Conservation (phyloP, 2,888 invertebrate species). For the Stenodema calcarata region DNA sequence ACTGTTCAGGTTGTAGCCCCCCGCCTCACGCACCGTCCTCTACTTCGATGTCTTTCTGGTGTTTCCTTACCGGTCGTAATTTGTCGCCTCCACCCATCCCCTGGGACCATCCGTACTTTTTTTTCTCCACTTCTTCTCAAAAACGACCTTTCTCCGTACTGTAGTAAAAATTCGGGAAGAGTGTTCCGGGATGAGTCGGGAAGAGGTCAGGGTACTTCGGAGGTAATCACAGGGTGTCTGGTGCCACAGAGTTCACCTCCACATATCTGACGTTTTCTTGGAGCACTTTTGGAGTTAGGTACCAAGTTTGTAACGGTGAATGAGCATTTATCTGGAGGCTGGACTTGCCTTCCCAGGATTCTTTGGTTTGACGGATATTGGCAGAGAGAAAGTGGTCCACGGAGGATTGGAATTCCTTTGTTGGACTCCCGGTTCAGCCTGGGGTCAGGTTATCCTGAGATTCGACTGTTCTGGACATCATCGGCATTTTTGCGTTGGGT, state of each 20-base stretch:
- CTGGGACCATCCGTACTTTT: not conserved
- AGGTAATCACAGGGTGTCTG: not conserved
- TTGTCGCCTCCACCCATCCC: not conserved
- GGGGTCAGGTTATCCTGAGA: too few species aligned
- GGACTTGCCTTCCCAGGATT: too few species aligned
- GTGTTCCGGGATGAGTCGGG: not conserved
- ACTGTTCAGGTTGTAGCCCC: not conserved
- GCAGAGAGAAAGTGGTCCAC: too few species aligned
- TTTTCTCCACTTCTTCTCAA: not conserved
- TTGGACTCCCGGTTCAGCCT: too few species aligned
- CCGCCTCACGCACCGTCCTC: not conserved
- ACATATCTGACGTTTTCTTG: not conserved
- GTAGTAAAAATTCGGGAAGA: not conserved
- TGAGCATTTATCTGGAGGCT: not conserved
- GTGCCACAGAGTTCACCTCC: not conserved
- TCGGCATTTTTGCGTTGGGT: too few species aligned
- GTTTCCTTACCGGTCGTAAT: slow-evolving; percentile 20
- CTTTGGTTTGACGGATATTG: too few species aligned
- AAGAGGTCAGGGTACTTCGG: not conserved
- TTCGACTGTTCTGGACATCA: too few species aligned
- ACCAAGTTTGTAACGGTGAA: not conserved
- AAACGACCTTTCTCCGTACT: slow-evolving; percentile 21
- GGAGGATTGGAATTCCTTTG: too few species aligned
- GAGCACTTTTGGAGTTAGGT: not conserved
- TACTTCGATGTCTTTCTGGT: not conserved